Base-by-base conservation (phyloP, 1,140 invertebrate genomes). In the Euura saliciscinereae region DNA sequence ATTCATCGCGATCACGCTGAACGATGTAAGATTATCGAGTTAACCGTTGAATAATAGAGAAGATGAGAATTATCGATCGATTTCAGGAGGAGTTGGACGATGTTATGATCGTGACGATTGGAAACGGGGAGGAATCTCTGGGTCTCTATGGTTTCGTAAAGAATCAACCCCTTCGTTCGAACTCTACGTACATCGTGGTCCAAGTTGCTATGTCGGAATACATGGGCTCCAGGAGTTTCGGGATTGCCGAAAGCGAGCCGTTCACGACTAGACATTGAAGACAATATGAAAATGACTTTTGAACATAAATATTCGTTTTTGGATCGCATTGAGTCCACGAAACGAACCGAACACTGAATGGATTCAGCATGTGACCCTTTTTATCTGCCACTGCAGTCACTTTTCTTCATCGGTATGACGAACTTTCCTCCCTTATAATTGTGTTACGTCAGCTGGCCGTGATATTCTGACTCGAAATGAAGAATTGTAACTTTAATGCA, bases 131-230 rank as follows among this genome's bases (percentile, higher is more conserved):
- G 7, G 70, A 66, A 43, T 65, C 65, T 45, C 65, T 66, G 2
- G 70, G 70, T 44, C 51, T 71, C 2, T 71, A 71, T 43, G 70
- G 70, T 13, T 44, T 65, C 44, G 43, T 66, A 2, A 42, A 10
- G 43, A 71, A 71, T 45, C 51, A 71, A 43, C 70, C 70, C 44
- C 51, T 71, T 1, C 65, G 43, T 67, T 59, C 70, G 0, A 43
- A 71, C 44, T 69, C 70, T 2, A 8, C 45, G n/a, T 71, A 71
- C 64, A 66, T 59, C 45, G 42, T 71, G 28, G 10, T 43, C 51
- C 70, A 66, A 43, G 13, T 71, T 4, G 70, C 59, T 11, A 71
- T 71, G 70, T 66, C 70, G 43, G 70, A 71, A 42, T 71, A 71
- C 51, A 65, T 66, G 70, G 65, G 44, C 42, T 65, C 51, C 11